phyloP scores from a whole-genome alignment of 2,888 invertebrate species.

The Hirtodrosophila cameraria region DNA sequence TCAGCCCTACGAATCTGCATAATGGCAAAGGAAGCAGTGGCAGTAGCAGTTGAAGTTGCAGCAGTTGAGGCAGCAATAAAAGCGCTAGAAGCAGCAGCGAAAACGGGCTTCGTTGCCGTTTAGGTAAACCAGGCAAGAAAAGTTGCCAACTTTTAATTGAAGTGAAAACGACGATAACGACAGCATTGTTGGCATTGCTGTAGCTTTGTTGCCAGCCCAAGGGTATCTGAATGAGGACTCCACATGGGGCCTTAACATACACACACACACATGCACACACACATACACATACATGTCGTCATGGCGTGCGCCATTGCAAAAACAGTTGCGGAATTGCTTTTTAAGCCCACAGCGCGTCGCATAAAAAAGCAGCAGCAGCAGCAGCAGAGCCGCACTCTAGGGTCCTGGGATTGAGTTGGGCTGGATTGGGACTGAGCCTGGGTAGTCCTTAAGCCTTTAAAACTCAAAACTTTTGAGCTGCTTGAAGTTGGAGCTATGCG shows the following conservation, averaged over 20 bases:
- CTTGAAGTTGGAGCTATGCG: constrained; percentile 70
- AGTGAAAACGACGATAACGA: constrained; percentile 82
- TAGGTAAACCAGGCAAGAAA: constrained; percentile 78
- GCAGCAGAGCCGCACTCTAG: constrained; percentile 63
- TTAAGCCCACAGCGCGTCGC: constrained; percentile 74
- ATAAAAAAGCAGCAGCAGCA: constrained; percentile 65
- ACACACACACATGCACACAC: constrained; percentile 13
- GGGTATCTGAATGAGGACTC: constrained; percentile 63
- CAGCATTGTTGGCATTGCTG: constrained; percentile 76
- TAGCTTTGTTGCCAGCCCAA: constrained; percentile 65
- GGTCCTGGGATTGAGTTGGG: constrained; percentile 59
- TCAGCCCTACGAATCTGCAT: constrained; percentile 80
- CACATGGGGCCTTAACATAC: constrained; percentile 44
- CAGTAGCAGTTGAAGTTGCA: neutral
- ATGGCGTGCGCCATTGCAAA: constrained; percentile 60
- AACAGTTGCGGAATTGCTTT: constrained; percentile 79
- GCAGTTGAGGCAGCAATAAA: constrained; percentile 18
- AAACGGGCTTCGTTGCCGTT: constrained; percentile 53
- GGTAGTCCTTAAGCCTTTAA: constrained; percentile 70
- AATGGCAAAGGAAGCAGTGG: constrained; percentile 68
- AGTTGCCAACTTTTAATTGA: constrained; percentile 82
- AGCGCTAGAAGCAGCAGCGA: constrained; percentile 23
- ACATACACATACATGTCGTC: constrained; percentile 37
- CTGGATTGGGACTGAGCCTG: constrained; percentile 27
- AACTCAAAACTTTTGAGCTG: constrained; percentile 77